Conservation (phyloP, 2,888 invertebrate species). For the Pediacus dermestoides region DNA sequence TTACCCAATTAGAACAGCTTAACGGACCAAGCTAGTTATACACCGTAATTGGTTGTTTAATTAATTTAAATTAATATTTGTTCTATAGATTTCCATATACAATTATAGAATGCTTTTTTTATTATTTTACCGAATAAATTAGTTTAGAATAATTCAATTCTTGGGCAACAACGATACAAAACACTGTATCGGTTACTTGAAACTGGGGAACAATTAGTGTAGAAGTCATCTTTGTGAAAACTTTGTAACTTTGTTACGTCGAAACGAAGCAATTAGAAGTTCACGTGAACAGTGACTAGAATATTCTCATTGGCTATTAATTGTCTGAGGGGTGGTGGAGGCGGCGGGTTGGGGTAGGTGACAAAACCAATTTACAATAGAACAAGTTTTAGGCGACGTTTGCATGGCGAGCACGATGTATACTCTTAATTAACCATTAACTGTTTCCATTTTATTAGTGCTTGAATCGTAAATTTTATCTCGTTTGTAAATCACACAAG, state of each 20-base stretch:
- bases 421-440: background rate
- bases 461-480: too few relatives aligned
- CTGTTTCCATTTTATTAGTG: too few relatives aligned
- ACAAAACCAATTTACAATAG: slow-evolving; percentile 1
- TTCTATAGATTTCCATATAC: too few relatives aligned
- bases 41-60: slow-evolving; percentile 3
- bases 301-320: slow-evolving; percentile 2
- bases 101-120: too few relatives aligned
- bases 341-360: slow-evolving; percentile 1
- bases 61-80: slow-evolving; percentile 6
- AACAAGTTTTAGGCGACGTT: slow-evolving; percentile 1
- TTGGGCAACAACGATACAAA: too few relatives aligned
- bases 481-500: too few relatives aligned
- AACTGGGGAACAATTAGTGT: too few relatives aligned
- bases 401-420: slow-evolving; percentile 3
- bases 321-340: background rate
- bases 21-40: background rate
- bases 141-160: too few relatives aligned
- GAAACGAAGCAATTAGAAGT: slow-evolving; percentile 1
- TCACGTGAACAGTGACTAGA: slow-evolving; percentile 2
- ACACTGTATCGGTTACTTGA: too few relatives aligned
- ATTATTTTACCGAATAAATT: too few relatives aligned
- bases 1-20: slow-evolving; percentile 4
- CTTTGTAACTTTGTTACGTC: too few relatives aligned
- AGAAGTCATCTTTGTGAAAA: too few relatives aligned